A percentile compares a stretch with the other conserved stretches of the same genome.
These are phyloP conservation scores for Parazoanthus atlanticus DNA, from an alignment of 92 coral and sea anemone species.

Conservation along the genomic window DNA sequence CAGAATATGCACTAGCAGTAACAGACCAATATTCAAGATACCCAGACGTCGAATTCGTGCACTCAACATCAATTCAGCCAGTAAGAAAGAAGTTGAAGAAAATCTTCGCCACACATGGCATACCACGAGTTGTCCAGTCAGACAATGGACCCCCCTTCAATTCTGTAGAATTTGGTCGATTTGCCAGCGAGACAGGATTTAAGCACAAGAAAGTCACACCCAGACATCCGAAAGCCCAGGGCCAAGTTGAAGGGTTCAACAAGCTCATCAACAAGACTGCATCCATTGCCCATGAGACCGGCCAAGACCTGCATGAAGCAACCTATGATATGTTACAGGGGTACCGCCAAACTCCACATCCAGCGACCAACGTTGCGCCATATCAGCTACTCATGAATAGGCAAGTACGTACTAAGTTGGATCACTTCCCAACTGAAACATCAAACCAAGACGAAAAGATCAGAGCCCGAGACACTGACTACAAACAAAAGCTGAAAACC, in stretches of 20 bases:
- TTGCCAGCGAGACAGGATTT: constrained; percentile 50
- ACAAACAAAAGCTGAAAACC: constrained; percentile 51
- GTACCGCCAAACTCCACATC: constrained; percentile 64
- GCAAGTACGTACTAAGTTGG: constrained; percentile 52
- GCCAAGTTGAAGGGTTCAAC: constrained; percentile 66
- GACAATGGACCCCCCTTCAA: constrained; percentile 69
- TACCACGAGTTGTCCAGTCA: constrained; percentile 52
- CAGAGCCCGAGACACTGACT: constrained; percentile 50
- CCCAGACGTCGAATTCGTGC: constrained; percentile 58
- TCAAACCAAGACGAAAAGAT: constrained; percentile 45
- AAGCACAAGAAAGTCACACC: constrained; percentile 60
- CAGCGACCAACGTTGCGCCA: constrained; percentile 57
- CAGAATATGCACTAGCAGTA: constrained; percentile 50
- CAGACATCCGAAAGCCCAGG: constrained; percentile 63
- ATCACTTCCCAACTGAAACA: constrained; percentile 64
- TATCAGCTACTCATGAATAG: constrained; percentile 57
- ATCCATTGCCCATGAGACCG: constrained; percentile 52
- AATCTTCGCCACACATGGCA: constrained; percentile 47
- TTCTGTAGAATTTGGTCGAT: constrained; percentile 41
- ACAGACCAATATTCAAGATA: constrained; percentile 67
- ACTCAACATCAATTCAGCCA: constrained; percentile 42
- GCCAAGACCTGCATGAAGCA: constrained; percentile 56
- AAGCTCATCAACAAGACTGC: constrained; percentile 65
- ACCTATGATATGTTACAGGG: constrained; percentile 67
- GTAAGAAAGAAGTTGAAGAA: constrained; percentile 49